Evolutionary conservation across 1,140 invertebrate genomes (phyloP), one percentile per base, ranked within the genome.

Genomic region (Drosophila sulfurigaster): DNA sequence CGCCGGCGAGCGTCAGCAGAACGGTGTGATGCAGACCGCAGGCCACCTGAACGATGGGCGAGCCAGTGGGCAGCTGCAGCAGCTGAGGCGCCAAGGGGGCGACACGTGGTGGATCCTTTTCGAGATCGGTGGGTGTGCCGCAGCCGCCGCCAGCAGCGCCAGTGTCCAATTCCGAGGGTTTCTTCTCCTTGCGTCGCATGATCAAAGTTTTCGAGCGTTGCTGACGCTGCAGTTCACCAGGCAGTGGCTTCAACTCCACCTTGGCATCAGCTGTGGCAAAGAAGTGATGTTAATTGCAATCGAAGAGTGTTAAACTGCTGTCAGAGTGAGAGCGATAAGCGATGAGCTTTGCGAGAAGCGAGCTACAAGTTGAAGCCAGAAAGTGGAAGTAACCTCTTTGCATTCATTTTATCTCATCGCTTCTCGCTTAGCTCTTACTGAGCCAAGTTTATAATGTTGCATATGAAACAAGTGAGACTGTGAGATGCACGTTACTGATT

Each of bases 21-120:
- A 95, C 94, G 6, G 97, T 97, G 87, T 99, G 98, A 93, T 99
- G 97, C 49, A 98, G 94, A 6, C 98, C 98, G 93, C 97, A 98
- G 1, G 97, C 95, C 16, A 99, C 95, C 93, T 98, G 96, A 28
- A 95, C 93, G 43, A 97, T 96, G 3, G 96, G 95, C 93, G 94
- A 96, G 67, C 94, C 95, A 78, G 91, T 95, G 65, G 95, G 94
- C 51, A 98, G 92, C 56, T 94, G 93, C 11, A 98, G 94, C 79
- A 95, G 94, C 3, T 96, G 96, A 13, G 98, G 98, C 51, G 97
- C 95, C 62, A 98, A 93, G 52, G 91, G 91, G 1, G 91, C 95
- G 65, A 97, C 94, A 76, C 95, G 93, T 5, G 94, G 94, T 5
- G 95, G 94, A 91, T 96, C 95, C 82, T 94, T 93, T 74, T 96